phyloP scores from a whole-genome alignment of 2,797 vertebrate species.

The Anas bahamensis region DNA sequence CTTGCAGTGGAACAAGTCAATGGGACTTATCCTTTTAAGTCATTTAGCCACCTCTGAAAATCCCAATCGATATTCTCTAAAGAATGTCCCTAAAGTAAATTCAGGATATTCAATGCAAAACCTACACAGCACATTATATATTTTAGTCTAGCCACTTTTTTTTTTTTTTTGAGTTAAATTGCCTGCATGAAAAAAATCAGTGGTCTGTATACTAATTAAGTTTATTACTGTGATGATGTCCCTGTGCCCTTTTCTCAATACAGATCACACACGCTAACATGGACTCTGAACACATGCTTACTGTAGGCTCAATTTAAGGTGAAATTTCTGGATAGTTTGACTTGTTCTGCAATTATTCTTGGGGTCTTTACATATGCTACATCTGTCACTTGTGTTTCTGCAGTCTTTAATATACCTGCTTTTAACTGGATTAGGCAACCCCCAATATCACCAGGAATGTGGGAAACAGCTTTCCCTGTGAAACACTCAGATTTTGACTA shows the following conservation, averaged over 20 bases:
- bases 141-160: background rate
- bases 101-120: conserved; percentile 23
- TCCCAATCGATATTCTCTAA: background rate
- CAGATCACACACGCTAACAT: background rate
- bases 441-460: rapidly evolving
- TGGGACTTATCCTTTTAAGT: conserved; percentile 35
- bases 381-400: background rate
- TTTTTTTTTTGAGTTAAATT: background rate
- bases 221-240: background rate
- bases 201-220: background rate
- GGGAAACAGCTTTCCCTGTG: background rate
- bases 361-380: background rate
- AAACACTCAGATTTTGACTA: background rate
- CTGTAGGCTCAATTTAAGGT: background rate
- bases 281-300: background rate
- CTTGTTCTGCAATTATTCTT: background rate
- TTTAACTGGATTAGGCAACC: background rate
- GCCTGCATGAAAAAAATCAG: background rate
- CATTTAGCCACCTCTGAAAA: conserved; percentile 34
- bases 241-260: background rate
- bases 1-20: background rate
- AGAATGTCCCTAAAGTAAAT: conserved; percentile 27
- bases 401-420: background rate
- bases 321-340: background rate
- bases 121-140: background rate